These are phyloP conservation scores for Leptopterna dolabrata DNA, from an alignment of 2,888 invertebrate genomes.

Conservation along the genomic window DNA sequence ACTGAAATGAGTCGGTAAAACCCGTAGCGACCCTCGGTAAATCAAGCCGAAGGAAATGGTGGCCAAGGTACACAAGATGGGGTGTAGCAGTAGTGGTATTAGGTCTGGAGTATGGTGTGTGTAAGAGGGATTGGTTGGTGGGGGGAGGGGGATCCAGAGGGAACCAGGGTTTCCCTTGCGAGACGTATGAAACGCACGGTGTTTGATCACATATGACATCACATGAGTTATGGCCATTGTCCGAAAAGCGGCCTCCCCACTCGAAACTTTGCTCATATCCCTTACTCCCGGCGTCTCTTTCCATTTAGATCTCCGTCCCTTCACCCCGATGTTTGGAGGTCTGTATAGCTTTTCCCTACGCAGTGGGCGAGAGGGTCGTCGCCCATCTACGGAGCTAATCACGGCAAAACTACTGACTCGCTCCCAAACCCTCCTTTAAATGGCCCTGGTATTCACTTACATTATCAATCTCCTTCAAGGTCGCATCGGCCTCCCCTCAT, in stretches of 20 bases:
- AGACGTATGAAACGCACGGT: constrained; percentile 44
- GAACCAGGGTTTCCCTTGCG: constrained; percentile 1
- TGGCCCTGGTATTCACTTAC: constrained; percentile 1
- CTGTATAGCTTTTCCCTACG: neutral
- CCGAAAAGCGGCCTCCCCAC: constrained; percentile 29
- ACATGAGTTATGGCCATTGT: constrained; percentile 53
- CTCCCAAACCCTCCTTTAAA: neutral
- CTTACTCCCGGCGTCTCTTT: constrained; percentile 34
- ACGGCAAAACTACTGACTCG: constrained; percentile 15
- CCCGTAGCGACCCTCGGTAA: neutral
- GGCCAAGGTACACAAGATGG: neutral
- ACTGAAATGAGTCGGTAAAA: neutral
- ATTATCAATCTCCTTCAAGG: constrained; percentile 33
- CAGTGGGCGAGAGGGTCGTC: neutral
- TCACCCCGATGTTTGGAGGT: neutral
- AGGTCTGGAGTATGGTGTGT: no score
- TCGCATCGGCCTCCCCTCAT: neutral
- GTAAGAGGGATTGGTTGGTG: neutral
- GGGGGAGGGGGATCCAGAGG: neutral
- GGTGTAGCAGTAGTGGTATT: neutral
- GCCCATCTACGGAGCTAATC: constrained; percentile 4
- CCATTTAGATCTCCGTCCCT: constrained; percentile 6
- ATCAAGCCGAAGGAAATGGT: neutral
- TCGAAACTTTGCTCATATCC: constrained; percentile 34
- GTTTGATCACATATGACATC: constrained; percentile 51